These are phyloP conservation scores for Sinocyclocheilus grahami DNA, from an alignment of 2,113 vertebrate species.

Conservation along the genomic window DNA sequence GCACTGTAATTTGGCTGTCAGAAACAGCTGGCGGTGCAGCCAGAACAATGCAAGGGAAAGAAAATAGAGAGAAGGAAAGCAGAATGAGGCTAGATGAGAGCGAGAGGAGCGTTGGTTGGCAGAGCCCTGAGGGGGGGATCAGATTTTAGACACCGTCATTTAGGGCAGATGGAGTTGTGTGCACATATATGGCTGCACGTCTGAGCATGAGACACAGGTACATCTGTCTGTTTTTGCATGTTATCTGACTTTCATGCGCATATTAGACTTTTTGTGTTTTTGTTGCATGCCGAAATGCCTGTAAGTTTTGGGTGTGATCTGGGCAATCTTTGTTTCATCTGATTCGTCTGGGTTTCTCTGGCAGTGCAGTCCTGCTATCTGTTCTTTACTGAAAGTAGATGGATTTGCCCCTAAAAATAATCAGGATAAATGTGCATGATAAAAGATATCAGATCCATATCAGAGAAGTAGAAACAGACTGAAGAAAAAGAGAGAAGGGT, in stretches of 20 bases:
- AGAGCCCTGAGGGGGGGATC: conserved; percentile 67
- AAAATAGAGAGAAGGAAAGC: conserved; percentile 25
- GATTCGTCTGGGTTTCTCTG: neutral
- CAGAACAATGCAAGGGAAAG: conserved; percentile 73
- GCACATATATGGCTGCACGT: conserved; percentile 72
- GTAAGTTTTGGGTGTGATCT: neutral
- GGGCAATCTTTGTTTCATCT: neutral
- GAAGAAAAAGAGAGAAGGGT: too few relatives aligned
- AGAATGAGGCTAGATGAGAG: conserved; percentile 51
- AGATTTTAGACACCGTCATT: conserved; percentile 77
- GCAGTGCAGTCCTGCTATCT: neutral
- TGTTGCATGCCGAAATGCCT: too few relatives aligned
- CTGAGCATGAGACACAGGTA: conserved; percentile 69
- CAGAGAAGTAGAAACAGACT: too few relatives aligned
- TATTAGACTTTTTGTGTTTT: neutral
- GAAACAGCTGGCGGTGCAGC: conserved; percentile 75
- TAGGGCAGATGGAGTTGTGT: conserved; percentile 70
- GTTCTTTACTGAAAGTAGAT: too few relatives aligned
- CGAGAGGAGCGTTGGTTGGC: conserved; percentile 61
- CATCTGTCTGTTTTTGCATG: neutral
- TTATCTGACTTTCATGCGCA: neutral
- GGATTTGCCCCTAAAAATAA: too few relatives aligned
- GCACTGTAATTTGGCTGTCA: conserved; percentile 76
- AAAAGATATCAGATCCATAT: too few relatives aligned
- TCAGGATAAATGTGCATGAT: too few relatives aligned